Percentiles rank a stretch among this genome's conserved stretches.
Conservation (phyloP, 1,140 invertebrate genomes). For the Drosophila bocki region DNA sequence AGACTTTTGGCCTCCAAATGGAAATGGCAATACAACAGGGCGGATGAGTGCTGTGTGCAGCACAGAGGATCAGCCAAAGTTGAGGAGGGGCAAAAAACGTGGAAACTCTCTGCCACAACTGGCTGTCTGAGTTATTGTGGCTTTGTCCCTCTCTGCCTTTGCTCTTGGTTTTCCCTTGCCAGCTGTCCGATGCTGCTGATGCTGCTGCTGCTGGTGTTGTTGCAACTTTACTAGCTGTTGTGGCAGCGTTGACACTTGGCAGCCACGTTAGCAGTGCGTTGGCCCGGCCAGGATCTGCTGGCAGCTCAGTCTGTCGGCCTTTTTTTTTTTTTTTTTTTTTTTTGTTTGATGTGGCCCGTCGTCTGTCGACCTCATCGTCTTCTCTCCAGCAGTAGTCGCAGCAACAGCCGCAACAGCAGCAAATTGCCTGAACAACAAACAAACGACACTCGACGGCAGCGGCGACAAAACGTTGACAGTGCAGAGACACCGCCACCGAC, state of each 20-base stretch:
- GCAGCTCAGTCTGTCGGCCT: conserved; percentile 71
- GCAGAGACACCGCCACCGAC: conserved; percentile 35
- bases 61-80: conserved; percentile 59
- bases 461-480: conserved; percentile 49
- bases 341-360: conserved; percentile 66
- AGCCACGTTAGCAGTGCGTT: conserved; percentile 59
- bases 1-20: conserved; percentile 50
- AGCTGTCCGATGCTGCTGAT: conserved; percentile 4
- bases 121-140: conserved; percentile 77
- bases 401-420: conserved; percentile 18
- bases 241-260: conserved; percentile 66
- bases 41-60: conserved; percentile 48
- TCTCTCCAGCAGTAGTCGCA: conserved; percentile 13
- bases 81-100: conserved; percentile 26
- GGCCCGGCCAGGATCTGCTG: conserved; percentile 59
- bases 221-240: conserved; percentile 36
- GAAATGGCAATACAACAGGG: conserved; percentile 58
- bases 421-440: conserved; percentile 47
- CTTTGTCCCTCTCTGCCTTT: conserved; percentile 44
- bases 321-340: conserved; percentile 80
- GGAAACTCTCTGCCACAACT: conserved; percentile 46
- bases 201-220: conserved; percentile 24
- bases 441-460: conserved; percentile 16
- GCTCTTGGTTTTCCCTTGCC: not conserved
- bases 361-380: conserved; percentile 40